Evolutionary conservation across 2,888 invertebrate species (phyloP), one percentile per base, ranked within the genome.

Genomic region (Nezara viridula): DNA sequence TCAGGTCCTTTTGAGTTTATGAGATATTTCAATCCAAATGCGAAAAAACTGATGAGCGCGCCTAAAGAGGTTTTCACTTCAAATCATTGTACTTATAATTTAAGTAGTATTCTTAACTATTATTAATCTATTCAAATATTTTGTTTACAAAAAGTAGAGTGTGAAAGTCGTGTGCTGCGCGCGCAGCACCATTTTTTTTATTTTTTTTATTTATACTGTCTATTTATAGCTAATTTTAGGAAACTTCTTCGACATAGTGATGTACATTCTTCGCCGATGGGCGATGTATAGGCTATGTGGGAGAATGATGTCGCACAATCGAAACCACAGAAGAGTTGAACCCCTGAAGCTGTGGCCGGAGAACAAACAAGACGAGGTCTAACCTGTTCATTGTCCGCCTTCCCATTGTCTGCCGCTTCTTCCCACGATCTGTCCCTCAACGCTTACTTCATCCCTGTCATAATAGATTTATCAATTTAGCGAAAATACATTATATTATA

Each of bases 371-470:
- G 16, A 66, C 52, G 27, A 88, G 88, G 50, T 37, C 88, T 37
- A 60, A 89, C 85, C 85, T 85, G 85, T 14, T 40, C 81, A 81
- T 81, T 81, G 81, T 81, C 44, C 32, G 44, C 16, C 44, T n/a
- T n/a, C 1, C 81, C 44, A 81, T 81, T 81, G 44, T 81, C 40
- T 37, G 32, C 2, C 12, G 0, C 10, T 81, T 40, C 2, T 81
- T 81, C 81, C 81, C 81, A 81, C 81, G 81, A 44, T 81, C 81
- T 81, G 81, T 44, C 44, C 77, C n/a, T 44, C 24, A 44, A 2
- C 44, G 40, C 81, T 81, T 44, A 81, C 81, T 44, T 66, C 66
- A 66, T 66, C 66, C 66, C 66, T 32, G 27, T 66, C 7, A 66
- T 66, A 66, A 60, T 66, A 66, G n/a, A 66, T 66, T 37, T 66